These are phyloP conservation scores for Pardosa pseudoannulata DNA, from an alignment of 2,888 invertebrate genomes.

Conservation along the genomic window DNA sequence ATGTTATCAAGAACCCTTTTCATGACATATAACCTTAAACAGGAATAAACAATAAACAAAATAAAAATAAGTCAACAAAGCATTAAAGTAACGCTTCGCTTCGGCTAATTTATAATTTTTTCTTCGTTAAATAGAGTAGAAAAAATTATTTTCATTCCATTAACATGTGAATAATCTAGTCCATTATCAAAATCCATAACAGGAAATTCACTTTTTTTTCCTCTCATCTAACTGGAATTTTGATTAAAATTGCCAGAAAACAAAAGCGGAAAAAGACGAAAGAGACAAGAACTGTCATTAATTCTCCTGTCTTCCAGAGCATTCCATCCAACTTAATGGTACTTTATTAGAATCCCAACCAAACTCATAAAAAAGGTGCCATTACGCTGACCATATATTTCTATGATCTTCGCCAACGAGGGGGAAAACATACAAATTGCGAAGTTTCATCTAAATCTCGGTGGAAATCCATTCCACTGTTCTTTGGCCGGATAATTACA, in stretches of 20 bases:
- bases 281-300: conserved; percentile 9
- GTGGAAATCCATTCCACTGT: no score
- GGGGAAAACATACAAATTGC: background rate
- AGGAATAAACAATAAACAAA: no score
- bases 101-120: no score
- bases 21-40: no score
- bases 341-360: conserved; percentile 7
- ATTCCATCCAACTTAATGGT: conserved; percentile 13
- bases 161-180: background rate
- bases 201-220: background rate
- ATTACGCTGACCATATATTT: conserved; percentile 7
- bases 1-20: no score
- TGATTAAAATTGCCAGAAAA: conserved; percentile 12
- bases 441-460: no score
- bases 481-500: no score
- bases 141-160: background rate
- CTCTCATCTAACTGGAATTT: conserved; percentile 8
- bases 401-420: background rate
- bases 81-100: no score
- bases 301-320: background rate
- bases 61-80: no score
- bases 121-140: no score
- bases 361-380: background rate
- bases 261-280: background rate
- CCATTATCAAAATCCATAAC: conserved; percentile 3